Conservation (phyloP, 2,888 invertebrate genomes). For the Eurois occulta region DNA sequence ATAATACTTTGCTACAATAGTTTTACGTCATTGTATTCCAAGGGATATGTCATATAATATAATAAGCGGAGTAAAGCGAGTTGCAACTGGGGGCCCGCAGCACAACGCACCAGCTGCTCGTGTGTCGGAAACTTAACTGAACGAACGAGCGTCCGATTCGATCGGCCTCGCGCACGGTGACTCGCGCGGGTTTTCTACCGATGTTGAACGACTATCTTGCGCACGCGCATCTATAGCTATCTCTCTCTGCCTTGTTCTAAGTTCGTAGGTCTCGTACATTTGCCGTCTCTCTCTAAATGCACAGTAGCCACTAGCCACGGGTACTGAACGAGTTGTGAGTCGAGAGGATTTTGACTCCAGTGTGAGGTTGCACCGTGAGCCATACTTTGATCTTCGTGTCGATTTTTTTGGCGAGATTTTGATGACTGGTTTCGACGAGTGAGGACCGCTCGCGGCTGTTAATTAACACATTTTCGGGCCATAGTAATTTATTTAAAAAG, state of each 20-base stretch:
- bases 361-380: slow-evolving; percentile 84
- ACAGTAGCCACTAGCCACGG: slow-evolving; percentile 86
- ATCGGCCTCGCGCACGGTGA: slow-evolving; percentile 81
- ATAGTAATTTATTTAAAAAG: slow-evolving; percentile 73
- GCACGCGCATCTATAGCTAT: slow-evolving; percentile 80
- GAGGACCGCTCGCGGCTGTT: slow-evolving; percentile 80
- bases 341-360: slow-evolving; percentile 85
- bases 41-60: slow-evolving; percentile 77
- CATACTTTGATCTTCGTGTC: slow-evolving; percentile 81
- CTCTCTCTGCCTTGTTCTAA: slow-evolving; percentile 69
- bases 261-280: slow-evolving; percentile 42
- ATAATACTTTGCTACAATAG: slow-evolving; percentile 74
- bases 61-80: slow-evolving; percentile 83
- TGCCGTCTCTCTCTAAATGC: slow-evolving; percentile 76
- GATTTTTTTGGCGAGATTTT: slow-evolving; percentile 84
- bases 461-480: slow-evolving; percentile 82
- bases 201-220: slow-evolving; percentile 77
- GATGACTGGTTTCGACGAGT: slow-evolving; percentile 82
- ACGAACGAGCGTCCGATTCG: slow-evolving; percentile 83
- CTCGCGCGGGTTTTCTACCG: slow-evolving; percentile 82
- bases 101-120: slow-evolving; percentile 86
- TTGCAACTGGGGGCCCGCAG: slow-evolving; percentile 81
- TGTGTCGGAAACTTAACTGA: slow-evolving; percentile 85
- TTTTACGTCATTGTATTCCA: slow-evolving; percentile 84
- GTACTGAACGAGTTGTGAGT: slow-evolving; percentile 87